Base-by-base conservation (phyloP, 2,888 invertebrate genomes). In the Beris chalybata region DNA sequence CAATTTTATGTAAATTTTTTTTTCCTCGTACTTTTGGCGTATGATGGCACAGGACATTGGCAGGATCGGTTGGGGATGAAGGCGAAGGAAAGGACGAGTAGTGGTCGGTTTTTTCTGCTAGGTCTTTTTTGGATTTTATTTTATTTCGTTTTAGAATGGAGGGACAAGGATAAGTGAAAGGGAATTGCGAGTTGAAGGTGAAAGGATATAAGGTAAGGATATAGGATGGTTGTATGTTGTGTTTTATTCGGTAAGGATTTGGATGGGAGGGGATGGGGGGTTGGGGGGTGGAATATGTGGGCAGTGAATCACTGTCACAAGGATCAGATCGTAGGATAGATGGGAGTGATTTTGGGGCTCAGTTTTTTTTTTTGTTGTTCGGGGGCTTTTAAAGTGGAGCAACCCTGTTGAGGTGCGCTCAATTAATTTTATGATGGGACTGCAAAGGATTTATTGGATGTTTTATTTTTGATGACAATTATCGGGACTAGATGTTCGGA, bases 1-100 rank as follows among this genome's bases (percentile, higher is more conserved):
- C 67, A 56, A 65, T 61, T 68, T 68, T 65, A 68, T 68, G 68
- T 65, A 68, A 68, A 68, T 68, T 68, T 65, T 32, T 61, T 59
- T 52, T 57, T 22, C 22, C 3, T 22, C 22, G 22, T 38, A 38
- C 38, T 38, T n/a, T 7, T 38, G 38, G 38, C 38, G 38, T 38
- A 7, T 9, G 38, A 38, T 38, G 9, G 38, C 38, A 38, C 38
- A 38, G 5, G 38, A 5, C 38, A 38, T 9, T 9, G 38, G 9
- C 38, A 38, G 38, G 38, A 38, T 38, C 47, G 12, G 12, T 30
- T 13, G 44, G n/a, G 30, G 53, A 54, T 44, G 44, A 44, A 53
- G 11, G 53, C 29, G 15, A 64, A 38, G 38, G 64, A 38, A 38
- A 38, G 38, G 38, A 38, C 38, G 38, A 5, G 22, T 22, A 22